Percentiles rank a stretch among this genome's conserved stretches.
Conservation (phyloP, 2,888 invertebrate genomes). For the Onchidella celtica region DNA sequence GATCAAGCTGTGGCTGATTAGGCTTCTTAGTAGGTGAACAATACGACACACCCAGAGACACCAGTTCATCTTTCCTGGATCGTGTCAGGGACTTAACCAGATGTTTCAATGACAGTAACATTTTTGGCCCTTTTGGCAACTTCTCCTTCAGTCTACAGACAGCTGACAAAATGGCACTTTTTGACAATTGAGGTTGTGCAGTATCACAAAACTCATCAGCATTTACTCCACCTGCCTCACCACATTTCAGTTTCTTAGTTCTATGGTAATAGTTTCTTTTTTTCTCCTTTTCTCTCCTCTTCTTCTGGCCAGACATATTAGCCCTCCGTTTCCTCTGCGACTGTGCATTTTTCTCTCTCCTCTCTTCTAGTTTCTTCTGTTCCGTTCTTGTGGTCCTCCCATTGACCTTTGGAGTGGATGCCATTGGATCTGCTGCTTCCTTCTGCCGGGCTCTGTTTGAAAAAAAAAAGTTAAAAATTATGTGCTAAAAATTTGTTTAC, state of each 20-base stretch:
- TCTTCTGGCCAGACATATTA: constrained; percentile 13
- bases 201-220: neutral
- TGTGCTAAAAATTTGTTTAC: too few species aligned
- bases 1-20: neutral
- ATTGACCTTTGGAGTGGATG: neutral
- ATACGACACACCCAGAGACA: neutral
- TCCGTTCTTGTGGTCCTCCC: neutral
- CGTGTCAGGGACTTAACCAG: neutral
- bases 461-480: neutral
- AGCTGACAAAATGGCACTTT: neutral
- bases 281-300: neutral
- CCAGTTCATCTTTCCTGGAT: neutral
- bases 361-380: neutral
- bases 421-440: neutral
- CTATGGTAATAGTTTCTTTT: neutral
- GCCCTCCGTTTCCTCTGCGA: neutral
- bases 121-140: neutral
- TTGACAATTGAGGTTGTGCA: neutral
- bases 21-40: neutral
- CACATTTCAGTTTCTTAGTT: neutral
- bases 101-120: neutral
- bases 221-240: neutral
- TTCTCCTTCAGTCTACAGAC: neutral
- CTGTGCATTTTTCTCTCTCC: neutral
- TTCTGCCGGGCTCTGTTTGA: neutral